phyloP scores from a whole-genome alignment of 1,140 invertebrate genomes.

The Heliconius hewitsoni region DNA sequence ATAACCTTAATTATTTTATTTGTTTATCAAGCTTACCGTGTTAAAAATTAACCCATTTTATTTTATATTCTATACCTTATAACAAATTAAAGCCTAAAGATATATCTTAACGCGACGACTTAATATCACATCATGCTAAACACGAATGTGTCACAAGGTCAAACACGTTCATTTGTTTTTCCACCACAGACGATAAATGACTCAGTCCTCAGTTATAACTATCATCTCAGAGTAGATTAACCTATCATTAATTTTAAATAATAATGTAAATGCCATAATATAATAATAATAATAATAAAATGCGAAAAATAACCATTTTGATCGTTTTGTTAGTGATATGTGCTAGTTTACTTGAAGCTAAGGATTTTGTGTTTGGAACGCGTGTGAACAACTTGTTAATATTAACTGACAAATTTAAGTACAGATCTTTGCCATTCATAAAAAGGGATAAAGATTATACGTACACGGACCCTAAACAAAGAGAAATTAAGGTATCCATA shows the following conservation, averaged over 20 bases:
- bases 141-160: constrained; percentile 37
- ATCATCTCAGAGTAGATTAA: constrained; percentile 38
- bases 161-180: constrained; percentile 47
- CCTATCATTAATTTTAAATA: neutral
- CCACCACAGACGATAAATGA: constrained; percentile 46
- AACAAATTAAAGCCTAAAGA: neutral
- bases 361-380: constrained; percentile 63
- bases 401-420: constrained; percentile 66
- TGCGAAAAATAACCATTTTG: constrained; percentile 51
- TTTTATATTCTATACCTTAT: too few relatives aligned
- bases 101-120: neutral
- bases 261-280: neutral
- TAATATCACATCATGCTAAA: constrained; percentile 18
- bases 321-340: constrained; percentile 52
- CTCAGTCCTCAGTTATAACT: constrained; percentile 39
- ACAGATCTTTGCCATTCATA: constrained; percentile 54
- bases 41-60: too few relatives aligned
- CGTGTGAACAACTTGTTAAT: constrained; percentile 69
- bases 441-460: constrained; percentile 66
- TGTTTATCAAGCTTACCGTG: too few relatives aligned
- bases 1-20: too few relatives aligned
- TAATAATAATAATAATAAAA: constrained; percentile 38
- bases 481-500: constrained; percentile 63
- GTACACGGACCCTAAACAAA: constrained; percentile 60
- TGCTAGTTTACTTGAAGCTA: constrained; percentile 52